A percentile compares a stretch with the other conserved stretches of the same genome.
Evolutionary conservation across 2,113 vertebrate genomes (phyloP).

Genomic region (Peromyscus polionotus): DNA sequence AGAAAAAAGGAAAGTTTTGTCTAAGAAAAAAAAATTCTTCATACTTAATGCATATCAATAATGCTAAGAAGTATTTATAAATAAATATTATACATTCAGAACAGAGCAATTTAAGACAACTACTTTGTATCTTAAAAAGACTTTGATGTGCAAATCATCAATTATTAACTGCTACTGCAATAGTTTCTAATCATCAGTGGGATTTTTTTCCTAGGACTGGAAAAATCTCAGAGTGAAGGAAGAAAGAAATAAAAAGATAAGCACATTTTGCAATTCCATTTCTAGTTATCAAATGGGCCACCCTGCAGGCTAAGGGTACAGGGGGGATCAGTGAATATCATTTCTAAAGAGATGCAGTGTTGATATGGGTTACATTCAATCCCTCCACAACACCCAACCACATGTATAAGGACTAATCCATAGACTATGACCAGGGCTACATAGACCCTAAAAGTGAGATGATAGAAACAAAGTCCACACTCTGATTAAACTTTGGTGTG

Average conservation of each 20-base stretch:
- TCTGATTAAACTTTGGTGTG: not conserved
- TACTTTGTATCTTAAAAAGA: conserved; percentile 21
- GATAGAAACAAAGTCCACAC: not conserved
- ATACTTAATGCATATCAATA: not conserved
- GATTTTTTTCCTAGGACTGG: not conserved
- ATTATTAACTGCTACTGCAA: not conserved
- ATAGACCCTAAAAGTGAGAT: not conserved
- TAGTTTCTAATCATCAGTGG: not conserved
- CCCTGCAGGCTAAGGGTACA: not conserved
- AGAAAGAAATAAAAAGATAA: not conserved
- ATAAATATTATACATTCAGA: conserved; percentile 5
- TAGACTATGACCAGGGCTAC: not conserved
- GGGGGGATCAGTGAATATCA: not conserved
- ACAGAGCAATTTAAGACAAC: conserved; percentile 39
- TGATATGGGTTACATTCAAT: not conserved
- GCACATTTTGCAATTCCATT: not conserved
- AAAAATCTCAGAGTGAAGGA: not conserved
- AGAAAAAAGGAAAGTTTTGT: conserved; percentile 59
- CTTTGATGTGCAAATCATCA: not conserved
- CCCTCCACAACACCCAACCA: not conserved
- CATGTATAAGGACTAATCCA: not conserved
- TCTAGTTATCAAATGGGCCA: not conserved
- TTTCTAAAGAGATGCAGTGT: not conserved
- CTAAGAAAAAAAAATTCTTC: conserved; percentile 17
- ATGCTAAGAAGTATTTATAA: conserved; percentile 36